Conservation (phyloP, 2,113 vertebrate species). For the Syngnathus scovelli region DNA sequence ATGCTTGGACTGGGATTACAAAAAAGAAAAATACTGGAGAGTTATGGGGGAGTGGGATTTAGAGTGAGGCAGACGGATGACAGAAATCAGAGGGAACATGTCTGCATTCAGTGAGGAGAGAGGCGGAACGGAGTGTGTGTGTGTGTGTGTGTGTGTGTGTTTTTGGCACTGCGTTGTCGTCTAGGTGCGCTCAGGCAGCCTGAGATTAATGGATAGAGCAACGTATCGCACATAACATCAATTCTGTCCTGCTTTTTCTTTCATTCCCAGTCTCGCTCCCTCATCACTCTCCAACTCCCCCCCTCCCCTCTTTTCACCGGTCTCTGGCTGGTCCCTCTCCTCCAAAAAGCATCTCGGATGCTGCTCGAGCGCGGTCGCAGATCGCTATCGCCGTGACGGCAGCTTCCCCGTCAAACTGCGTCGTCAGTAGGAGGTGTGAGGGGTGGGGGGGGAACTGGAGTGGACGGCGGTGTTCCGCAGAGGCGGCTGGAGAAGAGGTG, state of each 20-base stretch:
- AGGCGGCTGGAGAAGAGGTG: conserved; percentile 46
- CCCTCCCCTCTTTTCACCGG: conserved; percentile 32
- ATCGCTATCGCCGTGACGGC: conserved; percentile 54
- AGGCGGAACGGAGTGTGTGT: conserved; percentile 24
- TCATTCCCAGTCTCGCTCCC: conserved; percentile 44
- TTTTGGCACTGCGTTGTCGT: conserved; percentile 31
- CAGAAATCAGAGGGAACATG: conserved; percentile 52
- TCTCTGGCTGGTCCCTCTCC: conserved; percentile 46
- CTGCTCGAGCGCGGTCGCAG: conserved; percentile 45
- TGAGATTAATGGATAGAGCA: conserved; percentile 53
- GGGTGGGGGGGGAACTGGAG: conserved; percentile 60
- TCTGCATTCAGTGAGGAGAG: conserved; percentile 37
- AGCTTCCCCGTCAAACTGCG: conserved; percentile 38
- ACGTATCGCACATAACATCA: conserved; percentile 53
- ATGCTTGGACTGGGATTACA: too few species aligned
- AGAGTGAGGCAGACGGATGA: conserved; percentile 29
- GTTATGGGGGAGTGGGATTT: conserved; percentile 6
- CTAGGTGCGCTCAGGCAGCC: conserved; percentile 40
- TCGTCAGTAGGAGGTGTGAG: conserved; percentile 27
- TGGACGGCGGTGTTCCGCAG: conserved; percentile 59
- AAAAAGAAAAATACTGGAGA: too few species aligned
- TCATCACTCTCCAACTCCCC: conserved; percentile 14
- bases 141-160: conserved; percentile 6
- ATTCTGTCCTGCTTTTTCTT: conserved; percentile 60
- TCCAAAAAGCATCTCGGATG: conserved; percentile 51